Conservation (phyloP, 2,888 invertebrate species). For the Drosophila testacea region DNA sequence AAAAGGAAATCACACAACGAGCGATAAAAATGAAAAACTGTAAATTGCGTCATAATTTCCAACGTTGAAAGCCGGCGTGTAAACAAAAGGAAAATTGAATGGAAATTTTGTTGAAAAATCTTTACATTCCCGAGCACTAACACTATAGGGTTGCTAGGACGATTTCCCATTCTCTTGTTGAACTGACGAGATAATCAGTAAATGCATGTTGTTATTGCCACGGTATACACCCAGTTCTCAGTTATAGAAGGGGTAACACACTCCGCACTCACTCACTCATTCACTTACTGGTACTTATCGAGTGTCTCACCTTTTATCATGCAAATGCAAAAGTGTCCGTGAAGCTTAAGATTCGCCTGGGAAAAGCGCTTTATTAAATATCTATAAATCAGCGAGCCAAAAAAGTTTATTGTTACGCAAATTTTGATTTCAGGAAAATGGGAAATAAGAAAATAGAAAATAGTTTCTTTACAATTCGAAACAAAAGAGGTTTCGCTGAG, state of each 20-base stretch:
- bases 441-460: conserved; percentile 19
- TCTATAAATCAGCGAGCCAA: conserved; percentile 71
- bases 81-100: conserved; percentile 40
- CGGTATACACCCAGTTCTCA: conserved; percentile 31
- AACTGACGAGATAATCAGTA: conserved; percentile 59
- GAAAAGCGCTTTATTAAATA: conserved; percentile 78
- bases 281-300: conserved; percentile 4
- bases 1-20: conserved; percentile 37
- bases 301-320: conserved; percentile 43
- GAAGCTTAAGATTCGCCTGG: conserved; percentile 48
- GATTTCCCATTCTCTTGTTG: not conserved
- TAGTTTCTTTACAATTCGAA: conserved; percentile 53
- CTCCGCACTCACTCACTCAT: not conserved
- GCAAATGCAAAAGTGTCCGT: conserved; percentile 30
- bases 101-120: conserved; percentile 54
- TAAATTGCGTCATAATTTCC: conserved; percentile 78
- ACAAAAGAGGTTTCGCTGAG: conserved; percentile 65
- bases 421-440: conserved; percentile 37
- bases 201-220: conserved; percentile 51
- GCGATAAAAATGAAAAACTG: conserved; percentile 68
- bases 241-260: no score
- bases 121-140: conserved; percentile 43
- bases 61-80: conserved; percentile 50
- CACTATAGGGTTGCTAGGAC: conserved; percentile 12
- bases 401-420: conserved; percentile 74